Percentiles rank a stretch among this genome's conserved stretches.
phyloP scores from a whole-genome alignment of 2,797 vertebrate species.

The Enteromius afrohamiltoni region DNA sequence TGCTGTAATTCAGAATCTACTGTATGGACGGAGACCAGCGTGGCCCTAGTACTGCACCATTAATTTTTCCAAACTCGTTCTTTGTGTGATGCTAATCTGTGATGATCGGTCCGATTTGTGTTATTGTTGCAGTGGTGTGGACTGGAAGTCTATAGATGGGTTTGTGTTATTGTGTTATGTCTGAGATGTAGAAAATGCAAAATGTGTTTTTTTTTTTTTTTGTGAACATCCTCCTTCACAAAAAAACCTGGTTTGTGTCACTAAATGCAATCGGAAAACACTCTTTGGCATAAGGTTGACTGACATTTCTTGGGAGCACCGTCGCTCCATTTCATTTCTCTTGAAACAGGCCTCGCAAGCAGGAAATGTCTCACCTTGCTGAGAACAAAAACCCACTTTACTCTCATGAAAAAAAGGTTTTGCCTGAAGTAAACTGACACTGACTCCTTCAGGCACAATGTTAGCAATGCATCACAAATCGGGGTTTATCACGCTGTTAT shows the following conservation, averaged over 20 bases:
- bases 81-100: too few relatives aligned
- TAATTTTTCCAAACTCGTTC: too few relatives aligned
- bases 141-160: neutral
- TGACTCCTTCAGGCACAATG: neutral
- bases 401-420: neutral
- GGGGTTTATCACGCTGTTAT: neutral
- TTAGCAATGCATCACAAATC: neutral
- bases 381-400: neutral
- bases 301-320: slow-evolving; percentile 6
- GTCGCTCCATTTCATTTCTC: neutral
- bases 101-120: too few relatives aligned
- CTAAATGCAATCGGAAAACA: neutral
- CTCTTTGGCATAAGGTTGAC: neutral
- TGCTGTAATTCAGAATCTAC: slow-evolving; percentile 11
- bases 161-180: neutral
- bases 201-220: neutral
- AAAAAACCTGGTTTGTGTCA: too few relatives aligned
- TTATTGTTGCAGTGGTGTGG: neutral
- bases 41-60: neutral
- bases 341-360: neutral
- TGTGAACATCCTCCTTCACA: neutral
- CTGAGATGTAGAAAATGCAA: neutral
- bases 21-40: neutral
- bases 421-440: neutral
- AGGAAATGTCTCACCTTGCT: slow-evolving; percentile 5